Percentiles rank a stretch among this genome's conserved stretches.
phyloP scores from a whole-genome alignment of 2,113 vertebrate genomes.

The Bothrops jararaca region DNA sequence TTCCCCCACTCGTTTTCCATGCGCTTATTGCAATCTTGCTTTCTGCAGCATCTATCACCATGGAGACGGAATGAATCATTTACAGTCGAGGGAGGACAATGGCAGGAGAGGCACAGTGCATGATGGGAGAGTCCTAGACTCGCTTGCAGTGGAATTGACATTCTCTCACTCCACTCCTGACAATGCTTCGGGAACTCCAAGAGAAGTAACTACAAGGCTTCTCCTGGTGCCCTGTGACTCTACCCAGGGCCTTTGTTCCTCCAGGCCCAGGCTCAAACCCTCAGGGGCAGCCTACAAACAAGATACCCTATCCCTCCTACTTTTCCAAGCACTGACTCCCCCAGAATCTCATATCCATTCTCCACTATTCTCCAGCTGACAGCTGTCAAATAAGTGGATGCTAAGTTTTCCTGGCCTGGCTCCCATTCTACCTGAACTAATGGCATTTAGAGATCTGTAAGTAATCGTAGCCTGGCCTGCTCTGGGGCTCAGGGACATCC shows the following conservation, averaged over 20 bases:
- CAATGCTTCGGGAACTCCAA: background rate
- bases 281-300: background rate
- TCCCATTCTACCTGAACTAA: constrained; percentile 11
- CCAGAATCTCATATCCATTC: too few relatives aligned
- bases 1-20: background rate
- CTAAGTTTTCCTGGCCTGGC: background rate
- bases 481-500: background rate
- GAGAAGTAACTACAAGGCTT: background rate
- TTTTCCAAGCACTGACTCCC: background rate
- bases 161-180: background rate
- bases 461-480: background rate
- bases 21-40: background rate
- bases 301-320: background rate
- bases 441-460: constrained; percentile 25
- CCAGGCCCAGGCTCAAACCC: background rate
- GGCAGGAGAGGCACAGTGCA: constrained; percentile 5
- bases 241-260: background rate
- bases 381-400: background rate
- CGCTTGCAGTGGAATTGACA: background rate
- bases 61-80: constrained; percentile 29
- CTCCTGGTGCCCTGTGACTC: background rate
- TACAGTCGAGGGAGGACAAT: background rate
- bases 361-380: background rate
- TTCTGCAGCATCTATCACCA: constrained; percentile 21
- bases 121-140: constrained; percentile 2